These are phyloP conservation scores for Tetragnatha versicolor DNA, from an alignment of 1,140 invertebrate genomes.

Conservation along the genomic window DNA sequence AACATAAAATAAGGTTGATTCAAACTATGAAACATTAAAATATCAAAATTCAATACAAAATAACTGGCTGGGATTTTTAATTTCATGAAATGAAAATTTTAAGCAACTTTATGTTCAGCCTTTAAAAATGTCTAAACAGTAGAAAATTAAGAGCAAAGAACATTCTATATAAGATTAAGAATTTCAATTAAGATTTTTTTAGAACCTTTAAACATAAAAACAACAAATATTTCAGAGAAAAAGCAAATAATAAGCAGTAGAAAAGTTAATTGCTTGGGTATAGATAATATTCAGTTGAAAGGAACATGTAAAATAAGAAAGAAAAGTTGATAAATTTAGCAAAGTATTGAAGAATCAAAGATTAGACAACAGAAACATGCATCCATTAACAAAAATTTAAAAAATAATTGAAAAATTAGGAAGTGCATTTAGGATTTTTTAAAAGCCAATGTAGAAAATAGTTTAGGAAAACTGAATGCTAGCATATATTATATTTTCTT, in stretches of 20 bases:
- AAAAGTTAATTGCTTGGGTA: too few species aligned
- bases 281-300: too few species aligned
- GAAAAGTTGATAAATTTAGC: background rate
- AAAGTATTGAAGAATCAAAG: background rate
- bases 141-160: background rate
- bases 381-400: background rate
- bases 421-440: background rate
- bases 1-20: too few species aligned
- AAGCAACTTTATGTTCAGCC: too few species aligned
- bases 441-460: background rate
- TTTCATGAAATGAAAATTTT: too few species aligned
- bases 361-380: background rate
- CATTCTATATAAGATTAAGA: background rate
- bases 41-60: too few species aligned
- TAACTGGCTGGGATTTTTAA: too few species aligned
- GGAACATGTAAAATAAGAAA: too few species aligned
- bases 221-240: background rate
- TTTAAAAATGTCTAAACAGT: background rate
- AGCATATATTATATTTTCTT: conserved; percentile 26
- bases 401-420: background rate
- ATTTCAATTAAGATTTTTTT: background rate
- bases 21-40: too few species aligned
- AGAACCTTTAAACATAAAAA: background rate
- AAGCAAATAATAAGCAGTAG: too few species aligned
- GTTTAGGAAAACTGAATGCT: background rate